Percentiles rank a stretch among this genome's conserved stretches.
Conservation (phyloP, 1,140 invertebrate species). For the Anastrepha ludens region DNA sequence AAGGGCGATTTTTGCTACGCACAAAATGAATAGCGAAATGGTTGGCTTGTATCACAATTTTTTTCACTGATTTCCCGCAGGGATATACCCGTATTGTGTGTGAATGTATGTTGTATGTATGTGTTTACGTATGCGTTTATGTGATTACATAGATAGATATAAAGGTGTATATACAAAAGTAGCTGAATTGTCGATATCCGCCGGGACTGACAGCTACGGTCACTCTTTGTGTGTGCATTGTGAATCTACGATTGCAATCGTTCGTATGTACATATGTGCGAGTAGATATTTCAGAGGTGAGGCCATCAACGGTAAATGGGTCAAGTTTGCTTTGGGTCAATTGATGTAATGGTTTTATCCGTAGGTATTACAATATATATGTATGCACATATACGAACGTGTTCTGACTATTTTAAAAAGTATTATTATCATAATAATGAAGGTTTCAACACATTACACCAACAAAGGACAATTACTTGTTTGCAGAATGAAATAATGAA, state of each 20-base stretch:
- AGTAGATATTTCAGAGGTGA: background rate
- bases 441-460: background rate
- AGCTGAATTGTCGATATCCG: slow-evolving; percentile 9
- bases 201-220: background rate
- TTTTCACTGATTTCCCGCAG: background rate
- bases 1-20: too few relatives aligned
- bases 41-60: too few relatives aligned
- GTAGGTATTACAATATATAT: background rate
- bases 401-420: background rate
- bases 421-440: slow-evolving; percentile 18
- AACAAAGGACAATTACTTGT: slow-evolving; percentile 8
- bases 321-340: slow-evolving; percentile 14
- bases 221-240: background rate
- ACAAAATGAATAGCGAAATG: too few relatives aligned
- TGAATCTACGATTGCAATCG: background rate
- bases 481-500: background rate
- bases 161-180: background rate
- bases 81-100: too few relatives aligned
- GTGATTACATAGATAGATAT: background rate
- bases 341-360: background rate
- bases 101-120: background rate
- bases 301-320: background rate
- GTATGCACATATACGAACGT: background rate
- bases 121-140: background rate
- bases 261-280: background rate